phyloP scores from a whole-genome alignment of 2,113 vertebrate species.

The Chionis minor region DNA sequence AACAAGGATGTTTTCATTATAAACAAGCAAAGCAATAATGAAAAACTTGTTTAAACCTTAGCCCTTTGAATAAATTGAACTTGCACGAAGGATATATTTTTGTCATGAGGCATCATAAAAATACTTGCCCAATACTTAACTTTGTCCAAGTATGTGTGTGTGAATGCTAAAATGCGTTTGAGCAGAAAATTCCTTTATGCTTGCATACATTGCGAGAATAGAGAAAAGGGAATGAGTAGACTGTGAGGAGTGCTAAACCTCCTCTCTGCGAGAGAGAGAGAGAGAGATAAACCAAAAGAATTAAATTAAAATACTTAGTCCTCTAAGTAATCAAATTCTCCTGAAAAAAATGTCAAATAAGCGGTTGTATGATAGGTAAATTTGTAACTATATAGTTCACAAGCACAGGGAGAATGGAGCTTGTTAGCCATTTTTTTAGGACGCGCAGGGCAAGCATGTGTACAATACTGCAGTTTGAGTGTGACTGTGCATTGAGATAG shows the following conservation, averaged over 20 bases:
- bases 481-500: neutral
- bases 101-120: neutral
- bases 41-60: constrained; percentile 23
- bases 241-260: neutral
- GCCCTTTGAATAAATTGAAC: neutral
- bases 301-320: neutral
- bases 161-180: neutral
- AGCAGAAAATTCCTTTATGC: neutral
- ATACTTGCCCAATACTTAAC: neutral
- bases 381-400: neutral
- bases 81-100: neutral
- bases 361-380: neutral
- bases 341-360: neutral
- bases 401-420: neutral
- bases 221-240: neutral
- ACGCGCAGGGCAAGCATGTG: neutral
- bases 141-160: neutral
- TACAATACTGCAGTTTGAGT: fast-evolving
- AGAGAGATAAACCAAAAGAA: neutral
- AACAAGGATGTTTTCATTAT: constrained; percentile 38
- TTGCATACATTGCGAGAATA: neutral
- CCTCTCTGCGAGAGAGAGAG: neutral
- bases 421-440: neutral
- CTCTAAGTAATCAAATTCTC: neutral
- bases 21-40: constrained; percentile 29